Evolutionary conservation across 2,888 invertebrate genomes (phyloP), one percentile per base, ranked within the genome.

Genomic region (Mythimna loreyi): DNA sequence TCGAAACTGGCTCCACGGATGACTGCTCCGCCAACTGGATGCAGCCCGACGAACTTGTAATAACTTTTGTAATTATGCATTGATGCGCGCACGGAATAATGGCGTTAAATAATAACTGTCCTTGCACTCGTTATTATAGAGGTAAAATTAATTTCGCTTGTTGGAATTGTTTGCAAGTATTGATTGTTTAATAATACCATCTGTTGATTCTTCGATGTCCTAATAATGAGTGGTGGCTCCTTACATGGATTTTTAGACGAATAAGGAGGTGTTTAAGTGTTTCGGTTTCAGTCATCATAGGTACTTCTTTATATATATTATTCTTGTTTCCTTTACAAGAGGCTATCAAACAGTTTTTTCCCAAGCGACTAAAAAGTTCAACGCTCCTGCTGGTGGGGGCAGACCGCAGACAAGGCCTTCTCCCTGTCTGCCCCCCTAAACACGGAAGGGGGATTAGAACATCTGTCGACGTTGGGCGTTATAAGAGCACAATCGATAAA

Each of bases 1-100:
- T 83, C 77, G 68, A 84, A 79, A 73, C 78, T 78, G 69, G 67
- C 72, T 78, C 73, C 73, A 72, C 75, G 84, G 72, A 84, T 80
- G 82, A 65, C 66, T 82, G 61, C 59, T 52, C 60, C 49, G 55
- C 49, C 40, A 62, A 65, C 59, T 78, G 81, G 70, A 70, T 78
- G 77, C 81, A 63, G 55, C 68, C 64, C 13, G 62, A 30, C 72
- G 63, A 53, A 33, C 68, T 60, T 30, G 52, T 80, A 59, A 75
- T 59, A 69, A 69, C 65, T 63, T 62, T 80, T 62, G 61, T 53
- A 75, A 75, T 61, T 57, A 70, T 45, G 55, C 77, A 80, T 52
- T 60, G 81, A 80, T 75, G 81, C 71, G 62, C 43, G 59, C 77
- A 66, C 76, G 52, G 36, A 55, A 66, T 75, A 66, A 75, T 80